Conservation (phyloP, 2,888 invertebrate genomes). For the Lasiommata megera region DNA sequence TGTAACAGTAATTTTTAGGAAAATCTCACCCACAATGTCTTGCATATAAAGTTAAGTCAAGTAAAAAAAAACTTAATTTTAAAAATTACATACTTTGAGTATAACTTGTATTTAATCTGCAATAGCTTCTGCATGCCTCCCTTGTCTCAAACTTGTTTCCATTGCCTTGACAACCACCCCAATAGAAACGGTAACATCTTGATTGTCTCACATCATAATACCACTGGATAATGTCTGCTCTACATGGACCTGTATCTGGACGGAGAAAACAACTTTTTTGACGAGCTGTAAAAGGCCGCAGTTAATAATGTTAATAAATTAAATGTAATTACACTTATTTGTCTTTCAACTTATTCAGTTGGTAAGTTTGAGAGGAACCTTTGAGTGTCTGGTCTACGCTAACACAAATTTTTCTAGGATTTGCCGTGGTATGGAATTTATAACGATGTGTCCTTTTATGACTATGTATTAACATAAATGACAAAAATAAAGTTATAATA, state of each 20-base stretch:
- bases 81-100: conserved; percentile 32
- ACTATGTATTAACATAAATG: conserved; percentile 12
- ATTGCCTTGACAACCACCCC: conserved; percentile 71
- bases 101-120: conserved; percentile 41
- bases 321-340: too few species aligned
- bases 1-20: too few species aligned
- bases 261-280: conserved; percentile 61
- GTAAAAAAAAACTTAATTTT: too few species aligned
- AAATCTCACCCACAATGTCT: too few species aligned
- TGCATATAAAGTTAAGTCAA: too few species aligned
- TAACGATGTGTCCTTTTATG: conserved; percentile 16
- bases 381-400: conserved; percentile 42
- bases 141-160: conserved; percentile 60
- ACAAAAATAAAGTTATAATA: conserved; percentile 13
- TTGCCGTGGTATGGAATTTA: conserved; percentile 22
- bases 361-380: conserved; percentile 35
- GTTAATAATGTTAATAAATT: neutral
- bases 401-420: conserved; percentile 43
- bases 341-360: too few species aligned
- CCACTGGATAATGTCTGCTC: conserved; percentile 64
- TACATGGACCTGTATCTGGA: conserved; percentile 65
- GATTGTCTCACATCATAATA: conserved; percentile 56
- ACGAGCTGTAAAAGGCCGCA: conserved; percentile 40
- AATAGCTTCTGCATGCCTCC: conserved; percentile 44
- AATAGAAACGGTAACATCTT: conserved; percentile 60